Base-by-base conservation (phyloP, 2,888 invertebrate species). In the Papilio demoleus region DNA sequence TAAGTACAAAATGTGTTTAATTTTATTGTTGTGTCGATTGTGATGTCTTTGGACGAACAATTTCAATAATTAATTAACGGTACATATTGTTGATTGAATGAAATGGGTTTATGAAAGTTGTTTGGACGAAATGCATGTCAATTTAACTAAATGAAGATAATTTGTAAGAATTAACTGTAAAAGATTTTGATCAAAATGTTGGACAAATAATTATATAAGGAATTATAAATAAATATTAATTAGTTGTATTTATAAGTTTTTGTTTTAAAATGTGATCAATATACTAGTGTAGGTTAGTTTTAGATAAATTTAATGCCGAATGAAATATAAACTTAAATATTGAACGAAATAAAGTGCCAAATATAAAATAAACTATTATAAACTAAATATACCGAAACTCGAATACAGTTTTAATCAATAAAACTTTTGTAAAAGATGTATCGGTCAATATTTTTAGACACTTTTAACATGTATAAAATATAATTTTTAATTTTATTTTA, bases 341-440 rank as follows among this genome's bases (percentile, higher is more conserved):
- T 40, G 42, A 65, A 61, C 42, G 24, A 69, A 65, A 65, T 34
- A 14, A n/a, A 36, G 56, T 70, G 65, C 69, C 69, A 70, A 70
- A 70, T 61, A 53, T 68, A 40, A 47, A 60, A 62, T 56, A 36
- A 47, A 31, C 6, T 65, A 68, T 60, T 67, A 38, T 62, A 22
- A 45, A 61, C 9, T 22, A 14, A 38, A 63, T 63, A 62, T 68
- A 27, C 19, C 34, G 24, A 34, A 36, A 38, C n/a, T 24, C 3
- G 36, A 14, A 36, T 45, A 47, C 42, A 59, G 50, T 60, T 67
- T 67, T 47, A 19, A 0, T 38, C 31, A 45, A 38, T 4, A 67
- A 60, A 47, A 45, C 47, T 36, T 59, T 22, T 14, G 22, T 47
- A 42, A 34, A n/a, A 47, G 2, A 2, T 34, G 22, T 42, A 40